Evolutionary conservation across 2,113 vertebrate genomes (phyloP).

Genomic region (Elephantulus edwardii): DNA sequence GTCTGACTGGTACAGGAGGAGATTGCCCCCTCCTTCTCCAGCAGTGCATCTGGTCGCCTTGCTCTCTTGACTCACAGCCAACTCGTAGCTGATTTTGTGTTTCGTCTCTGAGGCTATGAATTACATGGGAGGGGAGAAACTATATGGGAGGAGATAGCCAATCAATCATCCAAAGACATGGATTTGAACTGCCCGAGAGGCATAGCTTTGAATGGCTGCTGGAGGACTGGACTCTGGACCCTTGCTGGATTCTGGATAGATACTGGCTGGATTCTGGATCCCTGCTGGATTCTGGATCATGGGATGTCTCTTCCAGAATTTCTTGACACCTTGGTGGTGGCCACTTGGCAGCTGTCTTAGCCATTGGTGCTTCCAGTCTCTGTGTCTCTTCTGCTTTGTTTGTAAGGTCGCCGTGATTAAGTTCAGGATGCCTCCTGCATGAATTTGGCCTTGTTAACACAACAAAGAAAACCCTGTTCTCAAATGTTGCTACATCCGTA

Average conservation of each 20-base stretch:
- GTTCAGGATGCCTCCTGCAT: not conserved
- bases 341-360: not conserved
- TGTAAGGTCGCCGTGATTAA: not conserved
- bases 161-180: no score
- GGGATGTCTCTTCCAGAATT: not conserved
- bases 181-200: no score
- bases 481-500: not conserved
- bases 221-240: not conserved
- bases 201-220: not conserved
- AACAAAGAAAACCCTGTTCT: not conserved
- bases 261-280: not conserved
- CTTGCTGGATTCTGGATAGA: not conserved
- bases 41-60: no score
- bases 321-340: not conserved
- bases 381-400: not conserved
- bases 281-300: no score
- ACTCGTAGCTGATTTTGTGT: no score
- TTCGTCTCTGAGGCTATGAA: no score
- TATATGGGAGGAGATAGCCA: no score
- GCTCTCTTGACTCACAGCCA: no score
- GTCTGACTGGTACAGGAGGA: no score
- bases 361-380: not conserved
- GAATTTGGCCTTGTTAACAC: not conserved
- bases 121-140: no score
- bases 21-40: no score